Conservation (phyloP, 2,888 invertebrate species). For the Keiferia lycopersicella region DNA sequence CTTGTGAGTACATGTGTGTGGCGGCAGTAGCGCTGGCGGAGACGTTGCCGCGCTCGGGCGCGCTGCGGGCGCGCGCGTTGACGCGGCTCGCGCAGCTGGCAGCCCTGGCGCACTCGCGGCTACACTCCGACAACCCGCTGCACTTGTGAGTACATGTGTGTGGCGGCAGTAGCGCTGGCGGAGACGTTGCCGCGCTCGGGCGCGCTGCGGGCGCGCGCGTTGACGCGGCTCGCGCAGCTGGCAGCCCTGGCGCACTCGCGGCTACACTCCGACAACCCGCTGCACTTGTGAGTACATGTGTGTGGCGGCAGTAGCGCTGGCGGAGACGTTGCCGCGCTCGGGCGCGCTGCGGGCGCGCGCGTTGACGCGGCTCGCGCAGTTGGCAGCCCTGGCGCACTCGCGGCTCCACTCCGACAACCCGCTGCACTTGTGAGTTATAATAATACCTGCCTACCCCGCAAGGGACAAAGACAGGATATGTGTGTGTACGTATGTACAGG, state of each 20-base stretch:
- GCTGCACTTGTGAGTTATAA: constrained; percentile 45
- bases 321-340: constrained; percentile 57
- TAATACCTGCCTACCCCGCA: too few relatives aligned
- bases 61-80: constrained; percentile 61
- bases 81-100: constrained; percentile 68
- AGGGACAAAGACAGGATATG: too few relatives aligned
- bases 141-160: constrained; percentile 44
- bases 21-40: constrained; percentile 52
- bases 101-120: constrained; percentile 57
- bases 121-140: constrained; percentile 63
- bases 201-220: constrained; percentile 58
- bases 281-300: constrained; percentile 47
- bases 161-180: constrained; percentile 50
- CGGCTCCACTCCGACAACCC: constrained; percentile 64
- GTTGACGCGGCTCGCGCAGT: constrained; percentile 61
- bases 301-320: constrained; percentile 49
- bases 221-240: constrained; percentile 64
- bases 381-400: constrained; percentile 64
- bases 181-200: constrained; percentile 61
- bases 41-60: constrained; percentile 59
- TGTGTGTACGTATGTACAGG: too few relatives aligned
- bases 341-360: constrained; percentile 61
- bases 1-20: constrained; percentile 36
- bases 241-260: constrained; percentile 63
- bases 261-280: constrained; percentile 62